Evolutionary conservation across 2,113 vertebrate species (phyloP).

Genomic region (Nerophis ophidion): DNA sequence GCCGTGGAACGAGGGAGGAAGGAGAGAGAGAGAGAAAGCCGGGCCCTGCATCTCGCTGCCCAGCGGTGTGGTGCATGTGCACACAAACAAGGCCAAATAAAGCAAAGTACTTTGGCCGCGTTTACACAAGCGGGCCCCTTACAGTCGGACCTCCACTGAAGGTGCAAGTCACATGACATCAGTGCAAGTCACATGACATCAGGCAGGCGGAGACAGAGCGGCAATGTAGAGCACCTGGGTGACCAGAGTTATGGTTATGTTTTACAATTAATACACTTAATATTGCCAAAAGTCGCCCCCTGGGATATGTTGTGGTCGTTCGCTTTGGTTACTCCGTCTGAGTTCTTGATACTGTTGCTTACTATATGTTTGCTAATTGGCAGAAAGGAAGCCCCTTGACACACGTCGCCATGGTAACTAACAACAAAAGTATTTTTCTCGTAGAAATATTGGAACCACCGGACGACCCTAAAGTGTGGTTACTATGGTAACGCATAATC

Average conservation of each 20-base stretch:
- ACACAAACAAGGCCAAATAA: constrained; percentile 71
- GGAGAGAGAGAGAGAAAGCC: constrained; percentile 24
- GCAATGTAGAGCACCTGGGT: constrained; percentile 65
- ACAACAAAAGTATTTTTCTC: too few species aligned
- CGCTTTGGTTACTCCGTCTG: too few species aligned
- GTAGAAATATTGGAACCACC: too few species aligned
- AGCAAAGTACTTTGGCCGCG: constrained; percentile 71
- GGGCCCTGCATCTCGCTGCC: constrained; percentile 46
- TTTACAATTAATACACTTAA: constrained; percentile 13
- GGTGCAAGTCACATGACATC: constrained; percentile 60
- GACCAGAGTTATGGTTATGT: constrained; percentile 59
- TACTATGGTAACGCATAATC: neutral
- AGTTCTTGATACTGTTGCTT: too few species aligned
- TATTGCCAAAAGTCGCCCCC: too few species aligned
- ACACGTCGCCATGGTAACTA: too few species aligned
- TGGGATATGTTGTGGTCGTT: too few species aligned
- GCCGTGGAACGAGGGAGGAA: constrained; percentile 52
- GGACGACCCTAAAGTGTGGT: too few species aligned
- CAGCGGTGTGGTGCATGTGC: constrained; percentile 60
- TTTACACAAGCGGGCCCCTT: constrained; percentile 65
- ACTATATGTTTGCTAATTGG: too few species aligned
- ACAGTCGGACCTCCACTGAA: constrained; percentile 65
- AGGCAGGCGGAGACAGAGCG: constrained; percentile 46
- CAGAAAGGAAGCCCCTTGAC: too few species aligned
- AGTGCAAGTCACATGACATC: constrained; percentile 57